Base-by-base conservation (phyloP, 1,140 invertebrate species). In the Leptestheria dahalacensis region DNA sequence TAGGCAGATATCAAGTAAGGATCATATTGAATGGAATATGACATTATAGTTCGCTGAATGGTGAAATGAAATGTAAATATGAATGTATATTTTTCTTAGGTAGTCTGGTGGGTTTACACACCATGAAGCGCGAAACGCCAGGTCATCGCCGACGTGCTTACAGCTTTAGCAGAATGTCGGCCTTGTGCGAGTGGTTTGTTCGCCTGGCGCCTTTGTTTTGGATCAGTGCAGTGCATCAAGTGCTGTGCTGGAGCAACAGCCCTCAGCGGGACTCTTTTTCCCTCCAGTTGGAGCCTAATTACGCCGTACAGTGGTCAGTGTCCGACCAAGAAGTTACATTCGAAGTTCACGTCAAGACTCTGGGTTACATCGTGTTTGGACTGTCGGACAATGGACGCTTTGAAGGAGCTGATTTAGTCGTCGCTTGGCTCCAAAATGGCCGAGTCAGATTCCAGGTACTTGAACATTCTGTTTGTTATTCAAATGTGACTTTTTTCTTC, bases 281-380 rank as follows among this genome's bases (percentile, higher is more conserved):
- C 6, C 33, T 55, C 20, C 53, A 33, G 15, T 20, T 55, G 15
- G 53, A 55, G 25, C 26, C 53, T 20, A 55, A 55, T 33, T 55
- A 55, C 53, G 53, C 26, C n/a, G 53, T 55, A 10, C 33, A 55
- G 26, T 55, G 53, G 53, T 55, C 53, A 33, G 33, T 55, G 26
- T 29, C 6, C 53, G 53, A 55, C 3, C 26, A 33, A 9, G 53
- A 55, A 18, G 65, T 88, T 66, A 85, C 80, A 54, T 87, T 88
- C 69, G 81, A 86, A 72, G 75, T 87, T 65, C 83, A 86, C 74
- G 85, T 85, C 65, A 80, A 77, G 71, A 86, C 85, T 48, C 76
- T 78, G 64, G 87, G 87, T 63, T 90, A 86, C 70, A 79, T 89
- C 60, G 85, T 84, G 20, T 81, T 89, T 65, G 86, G 86, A 54